Percentiles rank a stretch among this genome's conserved stretches.
Evolutionary conservation across 2,888 invertebrate genomes (phyloP).

Genomic region (Octonoba sinensis): DNA sequence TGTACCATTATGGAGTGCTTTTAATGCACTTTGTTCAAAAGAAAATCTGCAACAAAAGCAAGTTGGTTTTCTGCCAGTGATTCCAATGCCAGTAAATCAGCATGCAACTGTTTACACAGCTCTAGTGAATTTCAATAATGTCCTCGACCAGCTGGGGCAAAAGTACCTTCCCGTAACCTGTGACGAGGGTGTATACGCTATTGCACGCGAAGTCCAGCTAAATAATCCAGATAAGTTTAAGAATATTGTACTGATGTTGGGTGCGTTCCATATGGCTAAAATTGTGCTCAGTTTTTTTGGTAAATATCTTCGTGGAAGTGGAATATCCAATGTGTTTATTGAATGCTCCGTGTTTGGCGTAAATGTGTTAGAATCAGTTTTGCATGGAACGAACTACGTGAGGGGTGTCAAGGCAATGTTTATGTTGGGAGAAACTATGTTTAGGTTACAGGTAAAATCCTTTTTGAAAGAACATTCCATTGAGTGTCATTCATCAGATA

Average conservation of each 20-base stretch:
- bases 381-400: not conserved
- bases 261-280: too few relatives aligned
- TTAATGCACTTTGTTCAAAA: not conserved
- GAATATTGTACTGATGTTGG: too few relatives aligned
- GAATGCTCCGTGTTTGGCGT: not conserved
- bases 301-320: not conserved
- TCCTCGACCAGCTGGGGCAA: too few relatives aligned
- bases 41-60: not conserved
- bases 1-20: too few relatives aligned
- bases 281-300: too few relatives aligned
- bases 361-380: not conserved
- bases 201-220: too few relatives aligned
- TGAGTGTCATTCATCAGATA: not conserved
- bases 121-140: not conserved
- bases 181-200: too few relatives aligned
- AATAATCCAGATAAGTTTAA: too few relatives aligned
- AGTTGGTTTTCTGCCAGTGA: not conserved
- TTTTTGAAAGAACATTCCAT: not conserved
- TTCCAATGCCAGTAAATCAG: not conserved
- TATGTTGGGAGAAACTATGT: not conserved
- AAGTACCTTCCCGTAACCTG: too few relatives aligned
- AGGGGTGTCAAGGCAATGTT: not conserved
- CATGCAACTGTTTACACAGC: not conserved
- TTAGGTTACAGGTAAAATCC: not conserved
- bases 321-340: not conserved